phyloP scores from a whole-genome alignment of 2,888 invertebrate species.

The Punctoribates punctum region DNA sequence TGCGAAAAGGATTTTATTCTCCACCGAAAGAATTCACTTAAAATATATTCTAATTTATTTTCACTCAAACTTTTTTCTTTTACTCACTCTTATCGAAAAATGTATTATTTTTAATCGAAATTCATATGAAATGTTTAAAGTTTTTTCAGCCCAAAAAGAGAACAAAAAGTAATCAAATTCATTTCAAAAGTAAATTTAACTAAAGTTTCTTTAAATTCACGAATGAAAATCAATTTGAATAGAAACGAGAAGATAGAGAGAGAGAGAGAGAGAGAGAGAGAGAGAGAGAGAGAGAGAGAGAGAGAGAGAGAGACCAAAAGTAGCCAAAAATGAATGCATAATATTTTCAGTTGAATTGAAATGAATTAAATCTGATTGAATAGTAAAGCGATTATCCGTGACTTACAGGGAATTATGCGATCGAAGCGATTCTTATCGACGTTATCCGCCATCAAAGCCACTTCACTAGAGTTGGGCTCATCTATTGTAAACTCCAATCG shows the following conservation, averaged over 20 bases:
- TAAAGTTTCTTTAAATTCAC: too few species aligned
- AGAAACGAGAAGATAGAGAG: too few species aligned
- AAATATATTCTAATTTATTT: too few species aligned
- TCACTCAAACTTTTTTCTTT: too few species aligned
- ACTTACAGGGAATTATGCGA: conserved; percentile 67
- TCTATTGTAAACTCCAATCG: conserved; percentile 68
- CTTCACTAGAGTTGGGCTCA: conserved; percentile 70
- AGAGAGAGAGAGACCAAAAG: not conserved
- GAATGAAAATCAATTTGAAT: too few species aligned
- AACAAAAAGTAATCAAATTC: too few species aligned
- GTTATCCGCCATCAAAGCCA: conserved; percentile 77
- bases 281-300: not conserved
- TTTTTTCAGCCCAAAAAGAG: too few species aligned
- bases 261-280: too few species aligned
- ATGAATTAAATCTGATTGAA: not conserved
- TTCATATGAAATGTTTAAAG: too few species aligned
- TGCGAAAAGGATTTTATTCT: not conserved
- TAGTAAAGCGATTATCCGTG: not conserved
- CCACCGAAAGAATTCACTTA: not conserved
- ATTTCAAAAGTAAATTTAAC: too few species aligned
- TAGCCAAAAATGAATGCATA: not conserved
- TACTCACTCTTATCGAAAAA: too few species aligned
- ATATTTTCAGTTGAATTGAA: not conserved
- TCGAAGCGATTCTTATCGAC: conserved; percentile 73
- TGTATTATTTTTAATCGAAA: too few species aligned